phyloP scores from a whole-genome alignment of 2,113 vertebrate species.

The Scolopax mira region DNA sequence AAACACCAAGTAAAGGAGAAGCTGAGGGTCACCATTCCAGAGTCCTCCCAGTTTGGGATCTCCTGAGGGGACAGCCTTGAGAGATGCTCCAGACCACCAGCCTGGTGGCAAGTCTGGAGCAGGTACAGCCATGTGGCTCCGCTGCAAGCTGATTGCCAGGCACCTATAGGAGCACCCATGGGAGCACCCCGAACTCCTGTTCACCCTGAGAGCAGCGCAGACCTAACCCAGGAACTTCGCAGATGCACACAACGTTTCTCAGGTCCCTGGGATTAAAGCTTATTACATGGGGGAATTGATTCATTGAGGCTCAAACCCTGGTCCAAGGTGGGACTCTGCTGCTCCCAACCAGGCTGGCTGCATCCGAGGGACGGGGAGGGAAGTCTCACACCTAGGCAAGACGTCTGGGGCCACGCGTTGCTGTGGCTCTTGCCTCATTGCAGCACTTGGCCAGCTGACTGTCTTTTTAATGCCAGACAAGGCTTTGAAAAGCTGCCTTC shows the following conservation, averaged over 20 bases:
- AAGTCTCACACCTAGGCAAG: not conserved
- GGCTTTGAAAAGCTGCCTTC: not conserved
- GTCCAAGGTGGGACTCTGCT: rapidly evolving
- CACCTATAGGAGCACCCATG: not conserved
- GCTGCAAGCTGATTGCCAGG: not conserved
- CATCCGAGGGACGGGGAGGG: not conserved
- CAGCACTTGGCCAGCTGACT: not conserved
- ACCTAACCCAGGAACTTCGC: not conserved
- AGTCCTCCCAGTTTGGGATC: rapidly evolving
- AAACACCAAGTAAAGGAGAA: not conserved
- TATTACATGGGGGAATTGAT: not conserved
- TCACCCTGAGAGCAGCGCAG: not conserved
- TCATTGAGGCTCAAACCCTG: not conserved
- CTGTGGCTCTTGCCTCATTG: not conserved
- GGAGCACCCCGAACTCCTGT: not conserved
- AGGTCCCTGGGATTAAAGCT: not conserved
- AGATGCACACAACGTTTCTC: not conserved
- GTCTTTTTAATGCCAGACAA: not conserved
- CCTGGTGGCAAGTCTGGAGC: not conserved
- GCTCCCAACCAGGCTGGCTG: not conserved
- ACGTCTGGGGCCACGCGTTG: rapidly evolving
- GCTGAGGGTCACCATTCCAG: not conserved
- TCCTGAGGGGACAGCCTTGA: not conserved
- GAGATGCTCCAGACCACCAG: not conserved
- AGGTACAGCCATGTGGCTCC: rapidly evolving